Conservation (phyloP, 2,888 invertebrate species). For the Patella depressa region DNA sequence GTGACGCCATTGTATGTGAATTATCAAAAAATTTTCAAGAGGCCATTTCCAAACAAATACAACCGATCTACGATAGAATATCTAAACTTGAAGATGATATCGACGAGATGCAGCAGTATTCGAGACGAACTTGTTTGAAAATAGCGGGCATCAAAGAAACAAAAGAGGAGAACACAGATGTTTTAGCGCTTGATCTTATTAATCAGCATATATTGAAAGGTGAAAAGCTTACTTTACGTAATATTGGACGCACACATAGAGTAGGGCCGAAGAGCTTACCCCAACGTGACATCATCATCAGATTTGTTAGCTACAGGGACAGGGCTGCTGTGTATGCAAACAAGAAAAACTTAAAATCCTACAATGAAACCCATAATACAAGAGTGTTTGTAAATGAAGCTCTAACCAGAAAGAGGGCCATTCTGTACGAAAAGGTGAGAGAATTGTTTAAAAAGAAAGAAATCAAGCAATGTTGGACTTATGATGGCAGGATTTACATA, state of each 20-base stretch:
- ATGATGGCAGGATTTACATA: not conserved
- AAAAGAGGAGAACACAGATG: not conserved
- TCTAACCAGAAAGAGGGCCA: not conserved
- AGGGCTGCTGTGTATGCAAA: not conserved
- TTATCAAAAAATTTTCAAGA: not conserved
- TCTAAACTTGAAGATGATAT: not conserved
- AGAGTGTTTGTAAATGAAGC: not conserved
- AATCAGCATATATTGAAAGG: not conserved
- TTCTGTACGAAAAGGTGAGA: not conserved
- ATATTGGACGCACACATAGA: constrained; percentile 3
- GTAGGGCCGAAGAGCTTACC: not conserved
- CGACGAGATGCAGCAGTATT: not conserved
- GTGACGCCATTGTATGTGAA: not conserved
- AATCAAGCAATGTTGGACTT: not conserved
- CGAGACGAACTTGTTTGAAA: not conserved
- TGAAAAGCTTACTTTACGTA: not conserved
- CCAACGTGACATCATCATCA: not conserved
- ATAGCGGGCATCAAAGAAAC: not conserved
- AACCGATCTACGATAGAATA: not conserved
- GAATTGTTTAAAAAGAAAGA: not conserved
- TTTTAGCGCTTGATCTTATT: not conserved
- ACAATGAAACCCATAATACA: not conserved
- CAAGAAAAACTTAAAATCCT: not conserved
- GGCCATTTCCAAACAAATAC: not conserved
- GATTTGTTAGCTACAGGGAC: not conserved